phyloP scores from a whole-genome alignment of 2,888 invertebrate genomes.

The Acholoe squamosa region DNA sequence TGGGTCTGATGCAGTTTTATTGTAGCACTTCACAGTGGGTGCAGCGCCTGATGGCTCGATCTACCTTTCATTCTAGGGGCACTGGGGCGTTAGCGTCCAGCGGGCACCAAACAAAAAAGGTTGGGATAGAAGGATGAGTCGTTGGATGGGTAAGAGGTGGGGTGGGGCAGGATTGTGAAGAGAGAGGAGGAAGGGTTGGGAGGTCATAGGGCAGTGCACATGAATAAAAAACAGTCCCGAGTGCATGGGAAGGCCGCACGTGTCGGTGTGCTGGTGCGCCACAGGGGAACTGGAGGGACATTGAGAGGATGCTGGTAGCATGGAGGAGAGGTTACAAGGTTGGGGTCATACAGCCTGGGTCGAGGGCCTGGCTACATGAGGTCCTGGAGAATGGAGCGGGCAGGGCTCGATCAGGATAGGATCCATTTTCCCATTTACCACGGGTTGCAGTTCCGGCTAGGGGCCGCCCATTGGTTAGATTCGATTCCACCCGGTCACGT shows the following conservation, averaged over 20 bases:
- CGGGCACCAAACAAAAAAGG: background rate
- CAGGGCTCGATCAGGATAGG: background rate
- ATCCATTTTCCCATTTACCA: conserved; percentile 21
- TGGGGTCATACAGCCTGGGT: conserved; percentile 4
- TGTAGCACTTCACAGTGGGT: conserved; percentile 45
- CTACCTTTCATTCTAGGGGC: conserved; percentile 20
- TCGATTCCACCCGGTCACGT: background rate
- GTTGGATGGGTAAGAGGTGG: background rate
- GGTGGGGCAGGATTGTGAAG: background rate
- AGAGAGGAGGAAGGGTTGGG: background rate
- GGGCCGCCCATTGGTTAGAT: background rate
- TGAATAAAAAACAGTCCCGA: conserved; percentile 28
- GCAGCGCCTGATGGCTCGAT: conserved; percentile 12
- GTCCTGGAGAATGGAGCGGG: conserved; percentile 10
- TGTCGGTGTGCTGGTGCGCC: background rate
- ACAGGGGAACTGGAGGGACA: background rate
- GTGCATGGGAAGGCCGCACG: conserved; percentile 43
- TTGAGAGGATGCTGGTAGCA: background rate
- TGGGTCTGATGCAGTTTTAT: conserved; percentile 53
- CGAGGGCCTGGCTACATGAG: background rate
- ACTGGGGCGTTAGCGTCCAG: background rate
- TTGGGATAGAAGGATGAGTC: background rate
- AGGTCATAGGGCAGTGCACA: conserved; percentile 42
- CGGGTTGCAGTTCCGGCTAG: background rate
- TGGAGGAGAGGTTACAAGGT: background rate